Base-by-base conservation (phyloP, 2,113 vertebrate genomes). In the Thamnophis sirtalis region DNA sequence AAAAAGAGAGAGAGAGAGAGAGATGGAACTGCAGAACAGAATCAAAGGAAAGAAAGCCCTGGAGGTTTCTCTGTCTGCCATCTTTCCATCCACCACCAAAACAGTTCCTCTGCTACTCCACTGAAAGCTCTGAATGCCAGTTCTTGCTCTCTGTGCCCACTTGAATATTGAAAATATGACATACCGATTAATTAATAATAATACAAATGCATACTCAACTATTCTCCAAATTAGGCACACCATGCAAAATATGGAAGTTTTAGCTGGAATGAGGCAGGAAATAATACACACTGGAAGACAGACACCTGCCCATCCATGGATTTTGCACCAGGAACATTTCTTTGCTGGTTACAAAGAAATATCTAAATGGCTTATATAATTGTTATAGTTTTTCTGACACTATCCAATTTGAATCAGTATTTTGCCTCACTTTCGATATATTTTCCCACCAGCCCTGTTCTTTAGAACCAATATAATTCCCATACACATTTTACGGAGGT, bases 21-120 rank as follows among this genome's bases (percentile, higher is more conserved):
- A 93, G 51, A 92, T 58, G 24, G 33, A 68, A 84, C 92, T 94
- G 96, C 94, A 80, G 92, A 93, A 33, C 4, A 91, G 92, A 95
- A 95, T 94, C 96, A 95, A 88, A 92, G 43, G 51, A 86, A 19
- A 21, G 33, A 86, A 54, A n/a, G 88, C 11, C 84, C 22, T 26
- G 48, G 88, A 89, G 73, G 84, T 86, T 93, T 96, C 93, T 94
- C 0, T 0, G 92, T 87, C 22, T 2, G 91, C 87, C 56, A 6
- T 24, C 26, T 84, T 55, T 48, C 68, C 88, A 92, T 10, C 33
- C 15, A 7, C 28, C 43, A 33, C 15, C 49, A 56, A 28, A 50
- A 13, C 21, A 43, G 48, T 13, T 55, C 17, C 21, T 53, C 73
- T 43, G 10, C 38, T 58, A 6, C 19, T 49, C 33, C n/a, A 28